Base-by-base conservation (phyloP, 2,888 invertebrate genomes). In the Caenorhabditis sp. region DNA sequence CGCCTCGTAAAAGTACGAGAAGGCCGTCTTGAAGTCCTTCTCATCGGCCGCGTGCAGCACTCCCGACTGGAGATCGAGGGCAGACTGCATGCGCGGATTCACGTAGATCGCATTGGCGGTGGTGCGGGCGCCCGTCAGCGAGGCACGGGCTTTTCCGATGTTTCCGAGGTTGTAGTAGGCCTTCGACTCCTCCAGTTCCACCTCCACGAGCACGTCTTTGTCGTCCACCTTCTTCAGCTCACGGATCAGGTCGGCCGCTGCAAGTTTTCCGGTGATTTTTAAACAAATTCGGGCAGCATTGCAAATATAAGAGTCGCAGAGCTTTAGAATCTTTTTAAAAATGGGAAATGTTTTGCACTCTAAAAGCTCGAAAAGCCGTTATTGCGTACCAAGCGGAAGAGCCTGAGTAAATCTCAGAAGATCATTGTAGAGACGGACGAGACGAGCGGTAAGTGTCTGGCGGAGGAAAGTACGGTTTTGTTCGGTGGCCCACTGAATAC, bases 71-170 rank as follows among this genome's bases (percentile, higher is more conserved):
- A 97, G 92, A 91, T 99, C 99, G 39, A 99, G 92, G 9, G 96
- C 94, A 8, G 97, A 96, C 91, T 99, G 99, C 92, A 98, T 94
- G 91, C 96, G 95, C 0, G 99, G 98, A 78, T 98, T 96, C 90
- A 98, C 97, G 90, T 99, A 99, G 87, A 99, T 98, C 11, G 97
- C 95, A 91, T 99, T 99, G 7, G 99, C 99, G 52, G 99, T 99
- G n/a, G 99, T 99, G 86, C 99, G 92, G 4, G 96, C 99, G 41
- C 97, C 97, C 13, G 98, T 99, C 52, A 99, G 91, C 0, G 98
- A 97, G 53, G 98, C 98, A 83, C 90, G 87, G 9, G 96, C 95
- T 20, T 78, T 66, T 4, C 96, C 95, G 89, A 98, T 92, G 91
- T 99, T 99, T 89, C 95, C 94, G 80, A 99, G 92, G 63, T 96